phyloP scores from a whole-genome alignment of 2,888 invertebrate genomes.

The Bellardia bayeri region DNA sequence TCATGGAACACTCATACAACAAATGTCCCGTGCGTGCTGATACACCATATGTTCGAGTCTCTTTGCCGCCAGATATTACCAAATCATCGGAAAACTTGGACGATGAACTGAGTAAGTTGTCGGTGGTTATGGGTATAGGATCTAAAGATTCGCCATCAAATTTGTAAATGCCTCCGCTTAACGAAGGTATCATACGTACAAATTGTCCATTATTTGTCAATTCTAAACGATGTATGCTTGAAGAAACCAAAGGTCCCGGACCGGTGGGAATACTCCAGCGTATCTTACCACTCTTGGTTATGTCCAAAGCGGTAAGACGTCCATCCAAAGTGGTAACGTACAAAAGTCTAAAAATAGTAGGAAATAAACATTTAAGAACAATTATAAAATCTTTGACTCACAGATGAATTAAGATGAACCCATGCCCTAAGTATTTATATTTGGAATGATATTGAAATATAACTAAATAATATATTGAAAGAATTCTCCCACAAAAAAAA shows the following conservation, averaged over 20 bases:
- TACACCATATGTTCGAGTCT: slow-evolving; percentile 94
- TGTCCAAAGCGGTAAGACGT: slow-evolving; percentile 91
- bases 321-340: slow-evolving; percentile 97
- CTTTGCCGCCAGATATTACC: slow-evolving; percentile 94
- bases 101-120: slow-evolving; percentile 93
- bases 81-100: slow-evolving; percentile 94
- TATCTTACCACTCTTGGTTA: slow-evolving; percentile 87
- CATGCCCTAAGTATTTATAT: neutral
- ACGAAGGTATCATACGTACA: slow-evolving; percentile 95
- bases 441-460: neutral
- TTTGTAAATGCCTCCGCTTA: slow-evolving; percentile 95
- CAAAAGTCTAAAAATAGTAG: slow-evolving; percentile 86
- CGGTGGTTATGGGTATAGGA: slow-evolving; percentile 93
- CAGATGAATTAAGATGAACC: neutral
- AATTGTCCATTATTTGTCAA: slow-evolving; percentile 93
- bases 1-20: slow-evolving; percentile 91
- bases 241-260: slow-evolving; percentile 91
- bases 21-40: slow-evolving; percentile 89
- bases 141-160: slow-evolving; percentile 95
- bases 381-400: too few species aligned
- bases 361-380: slow-evolving; percentile 19
- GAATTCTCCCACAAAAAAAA: neutral
- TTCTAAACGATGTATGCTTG: slow-evolving; percentile 95
- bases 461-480: slow-evolving; percentile 3
- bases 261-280: slow-evolving; percentile 93